These are phyloP conservation scores for Callipepla squamata DNA, from an alignment of 2,113 vertebrate species.

Conservation along the genomic window DNA sequence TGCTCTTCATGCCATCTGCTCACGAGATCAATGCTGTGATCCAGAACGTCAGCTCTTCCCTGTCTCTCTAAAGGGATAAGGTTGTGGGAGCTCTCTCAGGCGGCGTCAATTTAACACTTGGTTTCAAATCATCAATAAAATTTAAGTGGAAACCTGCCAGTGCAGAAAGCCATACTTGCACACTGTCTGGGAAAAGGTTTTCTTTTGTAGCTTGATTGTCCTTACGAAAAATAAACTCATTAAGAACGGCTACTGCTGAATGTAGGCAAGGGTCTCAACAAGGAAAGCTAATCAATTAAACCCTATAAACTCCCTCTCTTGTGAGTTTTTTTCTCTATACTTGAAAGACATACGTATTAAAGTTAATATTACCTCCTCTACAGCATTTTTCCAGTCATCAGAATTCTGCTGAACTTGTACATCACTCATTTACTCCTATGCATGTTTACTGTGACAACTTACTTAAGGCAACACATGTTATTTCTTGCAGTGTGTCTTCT, in stretches of 20 bases:
- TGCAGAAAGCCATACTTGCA: neutral
- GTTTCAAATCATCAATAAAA: neutral
- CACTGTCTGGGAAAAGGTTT: neutral
- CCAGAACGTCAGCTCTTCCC: neutral
- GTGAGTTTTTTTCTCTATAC: neutral
- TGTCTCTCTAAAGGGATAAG: neutral
- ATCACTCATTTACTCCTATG: neutral
- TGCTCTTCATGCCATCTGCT: neutral
- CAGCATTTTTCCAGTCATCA: neutral
- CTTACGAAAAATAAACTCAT: neutral
- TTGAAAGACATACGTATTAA: neutral
- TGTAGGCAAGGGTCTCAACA: neutral
- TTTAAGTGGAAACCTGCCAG: constrained; percentile 6
- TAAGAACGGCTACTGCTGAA: neutral
- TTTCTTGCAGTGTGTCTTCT: neutral
- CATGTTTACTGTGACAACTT: neutral
- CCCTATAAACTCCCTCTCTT: neutral
- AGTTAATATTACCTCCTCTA: neutral
- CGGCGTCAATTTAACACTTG: constrained; percentile 45
- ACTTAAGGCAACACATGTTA: neutral
- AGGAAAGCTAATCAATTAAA: neutral
- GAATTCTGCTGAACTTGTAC: neutral
- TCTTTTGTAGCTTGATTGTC: neutral
- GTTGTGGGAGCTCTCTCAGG: neutral
- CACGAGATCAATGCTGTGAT: neutral